phyloP scores from a whole-genome alignment of 2,797 vertebrate genomes.

The Decapterus maruadsi region DNA sequence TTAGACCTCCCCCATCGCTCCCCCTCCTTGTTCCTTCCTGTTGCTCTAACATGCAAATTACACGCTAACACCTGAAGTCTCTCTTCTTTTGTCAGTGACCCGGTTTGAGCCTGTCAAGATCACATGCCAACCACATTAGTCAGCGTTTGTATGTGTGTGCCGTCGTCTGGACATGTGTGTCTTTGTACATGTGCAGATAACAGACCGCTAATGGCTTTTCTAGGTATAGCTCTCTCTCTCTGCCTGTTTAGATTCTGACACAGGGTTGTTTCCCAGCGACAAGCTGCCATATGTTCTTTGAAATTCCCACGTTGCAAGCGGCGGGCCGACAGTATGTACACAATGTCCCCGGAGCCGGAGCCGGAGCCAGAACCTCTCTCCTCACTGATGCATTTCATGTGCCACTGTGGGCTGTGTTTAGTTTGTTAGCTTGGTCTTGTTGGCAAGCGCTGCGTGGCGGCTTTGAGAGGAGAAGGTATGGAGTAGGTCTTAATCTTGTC shows the following conservation, averaged over 20 bases:
- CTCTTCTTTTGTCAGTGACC: constrained; percentile 38
- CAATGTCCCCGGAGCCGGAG: constrained; percentile 57
- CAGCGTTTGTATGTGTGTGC: constrained; percentile 10
- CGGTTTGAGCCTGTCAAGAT: constrained; percentile 47
- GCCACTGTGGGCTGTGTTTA: constrained; percentile 58
- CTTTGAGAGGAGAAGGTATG: constrained; percentile 55
- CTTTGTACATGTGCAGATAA: constrained; percentile 50
- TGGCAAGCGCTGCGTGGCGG: constrained; percentile 47
- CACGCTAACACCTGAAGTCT: constrained; percentile 34
- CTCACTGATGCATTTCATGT: constrained; percentile 70
- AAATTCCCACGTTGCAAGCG: constrained; percentile 71
- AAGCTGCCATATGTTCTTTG: constrained; percentile 76
- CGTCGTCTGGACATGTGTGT: constrained; percentile 42
- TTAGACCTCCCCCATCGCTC: constrained; percentile 15
- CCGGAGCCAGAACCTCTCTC: constrained; percentile 58
- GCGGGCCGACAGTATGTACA: constrained; percentile 69
- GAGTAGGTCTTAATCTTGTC: constrained; percentile 66
- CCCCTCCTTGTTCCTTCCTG: not conserved
- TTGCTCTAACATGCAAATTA: constrained; percentile 9
- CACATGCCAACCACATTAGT: constrained; percentile 50
- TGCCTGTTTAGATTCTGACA: constrained; percentile 67
- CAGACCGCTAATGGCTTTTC: constrained; percentile 55
- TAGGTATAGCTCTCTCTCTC: constrained; percentile 41
- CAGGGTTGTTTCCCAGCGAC: constrained; percentile 66
- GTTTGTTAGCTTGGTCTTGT: constrained; percentile 65